Conservation (phyloP, 2,797 vertebrate species). For the Brachymystax lenok region DNA sequence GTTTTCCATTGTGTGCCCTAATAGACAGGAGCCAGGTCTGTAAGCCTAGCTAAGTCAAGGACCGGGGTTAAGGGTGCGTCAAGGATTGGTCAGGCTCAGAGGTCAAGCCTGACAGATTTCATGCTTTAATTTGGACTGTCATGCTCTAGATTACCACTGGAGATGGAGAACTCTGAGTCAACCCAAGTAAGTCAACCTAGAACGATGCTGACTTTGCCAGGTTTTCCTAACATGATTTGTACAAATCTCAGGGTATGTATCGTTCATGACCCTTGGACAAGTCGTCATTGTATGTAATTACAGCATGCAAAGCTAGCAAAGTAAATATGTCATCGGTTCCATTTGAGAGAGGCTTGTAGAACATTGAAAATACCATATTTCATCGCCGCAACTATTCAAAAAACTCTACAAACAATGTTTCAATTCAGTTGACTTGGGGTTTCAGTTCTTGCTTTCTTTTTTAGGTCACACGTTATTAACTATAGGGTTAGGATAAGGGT, state of each 20-base stretch:
- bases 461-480: no score
- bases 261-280: conserved; percentile 13
- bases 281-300: conserved; percentile 23
- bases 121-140: conserved; percentile 57
- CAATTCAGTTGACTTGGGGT: no score
- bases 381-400: not conserved
- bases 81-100: conserved; percentile 46
- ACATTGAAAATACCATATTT: not conserved
- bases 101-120: conserved; percentile 63
- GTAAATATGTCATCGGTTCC: conserved; percentile 8
- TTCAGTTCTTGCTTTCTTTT: no score
- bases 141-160: conserved; percentile 38
- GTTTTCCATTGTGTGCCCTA: not conserved
- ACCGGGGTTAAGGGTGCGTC: conserved; percentile 46
- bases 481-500: no score
- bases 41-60: conserved; percentile 49
- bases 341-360: not conserved
- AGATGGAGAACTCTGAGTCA: conserved; percentile 22
- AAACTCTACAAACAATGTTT: no score
- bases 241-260: conserved; percentile 15
- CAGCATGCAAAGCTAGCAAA: conserved; percentile 25
- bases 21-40: conserved; percentile 36
- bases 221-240: conserved; percentile 20
- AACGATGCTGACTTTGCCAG: conserved; percentile 7
- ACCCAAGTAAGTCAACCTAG: conserved; percentile 7